Evolutionary conservation across 1,140 invertebrate genomes (phyloP), one percentile per base, ranked within the genome.

Genomic region (Wiebesia pumilae): DNA sequence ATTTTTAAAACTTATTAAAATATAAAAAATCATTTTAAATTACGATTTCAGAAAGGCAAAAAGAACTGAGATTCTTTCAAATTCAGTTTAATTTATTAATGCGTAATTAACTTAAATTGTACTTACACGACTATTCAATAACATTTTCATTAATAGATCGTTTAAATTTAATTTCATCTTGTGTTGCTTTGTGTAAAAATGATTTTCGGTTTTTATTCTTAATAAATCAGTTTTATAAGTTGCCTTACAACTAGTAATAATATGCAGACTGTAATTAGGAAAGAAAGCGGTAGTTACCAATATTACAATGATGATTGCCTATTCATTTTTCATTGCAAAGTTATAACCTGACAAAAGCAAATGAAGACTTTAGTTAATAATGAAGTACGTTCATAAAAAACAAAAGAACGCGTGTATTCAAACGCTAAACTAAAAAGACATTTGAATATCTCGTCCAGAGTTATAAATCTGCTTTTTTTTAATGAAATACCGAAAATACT

Each of bases 231-330:
- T 71, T 75, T n/a, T 43, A 43, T 75, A 75, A 75, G 14, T 75
- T 4, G 38, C 0, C 24, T 43, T n/a, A 43, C 6, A 3, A 19
- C 30, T 38, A n/a, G n/a, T 75, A 75, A 75, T 75, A 75, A 75
- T 1, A 27, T 75, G 71, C 19, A 24, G 14, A 62, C 16, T 4
- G 21, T 14, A 33, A 78, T 67, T 65, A 67, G 58, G 19, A 78
- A 67, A 62, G 65, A 80, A 85, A 85, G 83, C 58, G 47, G 19
- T 47, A 67, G 14, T 77, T 33, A 14, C 16, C n/a, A 77, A 58
- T 47, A 58, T 14, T 83, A 40, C 35, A 40, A 83, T 58, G 24
- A 80, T 71, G 33, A 78, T 69, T 84, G 21, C 3, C 3, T 58
- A 47, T 79, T 12, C 58, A 14, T 69, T 69, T 69, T 58, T 82